Evolutionary conservation across 2,888 invertebrate genomes (phyloP).

Genomic region (Cosmorhoe ocellata): DNA sequence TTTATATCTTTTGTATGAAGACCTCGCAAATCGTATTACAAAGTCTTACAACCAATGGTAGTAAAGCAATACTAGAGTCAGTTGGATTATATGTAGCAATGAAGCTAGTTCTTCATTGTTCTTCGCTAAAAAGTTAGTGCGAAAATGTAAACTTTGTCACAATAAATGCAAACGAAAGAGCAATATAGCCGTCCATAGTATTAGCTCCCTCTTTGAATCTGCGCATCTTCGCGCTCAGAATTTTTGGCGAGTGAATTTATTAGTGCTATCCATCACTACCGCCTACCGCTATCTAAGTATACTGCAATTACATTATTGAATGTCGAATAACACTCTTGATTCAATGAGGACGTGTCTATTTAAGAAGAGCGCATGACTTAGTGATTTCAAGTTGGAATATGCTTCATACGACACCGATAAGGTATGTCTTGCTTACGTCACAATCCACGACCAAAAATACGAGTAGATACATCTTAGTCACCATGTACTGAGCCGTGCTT

Average conservation of each 20-base stretch:
- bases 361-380: slow-evolving; percentile 5
- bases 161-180: slow-evolving; percentile 5
- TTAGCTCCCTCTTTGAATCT: slow-evolving; percentile 15
- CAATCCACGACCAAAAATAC: not conserved
- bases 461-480: no score
- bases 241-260: slow-evolving; percentile 40
- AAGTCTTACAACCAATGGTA: no score
- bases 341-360: not conserved
- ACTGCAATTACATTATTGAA: slow-evolving; percentile 8
- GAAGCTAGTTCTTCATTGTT: no score
- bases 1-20: no score
- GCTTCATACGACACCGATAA: slow-evolving; percentile 1
- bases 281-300: slow-evolving; percentile 16
- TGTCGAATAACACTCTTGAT: slow-evolving; percentile 6
- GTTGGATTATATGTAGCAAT: no score
- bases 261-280: slow-evolving; percentile 33
- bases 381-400: not conserved
- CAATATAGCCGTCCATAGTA: not conserved
- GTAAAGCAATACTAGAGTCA: no score
- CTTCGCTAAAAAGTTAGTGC: no score
- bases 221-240: slow-evolving; percentile 34
- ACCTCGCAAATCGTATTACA: no score
- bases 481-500: no score
- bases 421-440: slow-evolving; percentile 8
- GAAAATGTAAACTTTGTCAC: no score